A percentile compares a stretch with the other conserved stretches of the same genome.
These are phyloP conservation scores for Atrichornis clamosus DNA, from an alignment of 2,113 vertebrate species.

Conservation along the genomic window DNA sequence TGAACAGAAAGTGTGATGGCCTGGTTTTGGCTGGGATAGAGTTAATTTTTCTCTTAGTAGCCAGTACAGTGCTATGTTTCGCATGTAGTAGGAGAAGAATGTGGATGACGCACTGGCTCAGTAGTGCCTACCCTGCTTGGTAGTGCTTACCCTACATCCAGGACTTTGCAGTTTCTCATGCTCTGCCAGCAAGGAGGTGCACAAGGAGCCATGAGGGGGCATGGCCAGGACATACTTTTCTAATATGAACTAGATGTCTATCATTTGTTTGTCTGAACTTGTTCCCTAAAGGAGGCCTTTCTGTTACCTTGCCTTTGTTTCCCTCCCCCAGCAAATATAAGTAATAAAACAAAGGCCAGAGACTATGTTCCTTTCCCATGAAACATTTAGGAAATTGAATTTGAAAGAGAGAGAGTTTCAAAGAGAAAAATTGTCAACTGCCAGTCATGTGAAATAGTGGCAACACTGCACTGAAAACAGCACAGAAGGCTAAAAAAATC, in stretches of 20 bases:
- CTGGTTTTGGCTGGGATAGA: background rate
- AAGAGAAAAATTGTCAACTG: background rate
- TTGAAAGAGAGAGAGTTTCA: background rate
- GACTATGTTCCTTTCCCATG: background rate
- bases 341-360: background rate
- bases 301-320: background rate
- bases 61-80: background rate
- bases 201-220: background rate
- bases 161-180: background rate
- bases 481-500: background rate
- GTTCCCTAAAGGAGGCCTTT: background rate
- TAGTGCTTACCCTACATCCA: background rate
- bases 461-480: background rate
- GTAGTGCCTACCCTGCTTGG: background rate
- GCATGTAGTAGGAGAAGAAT: background rate
- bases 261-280: background rate
- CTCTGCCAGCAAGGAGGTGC: background rate
- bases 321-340: background rate
- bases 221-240: background rate
- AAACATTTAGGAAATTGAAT: background rate
- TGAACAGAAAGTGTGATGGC: background rate
- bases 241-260: background rate
- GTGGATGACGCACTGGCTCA: background rate
- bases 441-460: background rate
- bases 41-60: background rate